Evolutionary conservation across 1,140 invertebrate species (phyloP).

Genomic region (Gyrodactylus salaris): DNA sequence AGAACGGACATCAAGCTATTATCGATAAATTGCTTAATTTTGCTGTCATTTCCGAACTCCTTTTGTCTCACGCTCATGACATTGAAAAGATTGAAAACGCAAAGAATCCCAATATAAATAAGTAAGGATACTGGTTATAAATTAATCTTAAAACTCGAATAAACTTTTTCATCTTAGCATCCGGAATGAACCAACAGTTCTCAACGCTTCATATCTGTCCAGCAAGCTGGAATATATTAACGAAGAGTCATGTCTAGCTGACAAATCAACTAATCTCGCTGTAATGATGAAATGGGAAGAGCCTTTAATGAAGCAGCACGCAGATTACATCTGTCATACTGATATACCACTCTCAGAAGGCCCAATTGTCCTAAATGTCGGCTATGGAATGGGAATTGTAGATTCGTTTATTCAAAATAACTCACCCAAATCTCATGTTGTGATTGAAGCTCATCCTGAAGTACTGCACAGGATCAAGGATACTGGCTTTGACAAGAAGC

Average conservation of each 20-base stretch:
- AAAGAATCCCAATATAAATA: not conserved
- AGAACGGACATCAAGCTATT: slow-evolving; percentile 5
- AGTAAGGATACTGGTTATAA: no score
- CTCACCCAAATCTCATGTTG: not conserved
- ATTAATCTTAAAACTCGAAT: no score
- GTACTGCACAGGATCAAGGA: not conserved
- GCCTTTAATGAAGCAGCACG: slow-evolving; percentile 4
- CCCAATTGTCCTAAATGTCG: slow-evolving; percentile 1
- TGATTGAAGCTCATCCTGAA: slow-evolving; percentile 5
- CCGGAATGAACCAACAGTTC: not conserved
- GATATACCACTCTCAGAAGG: not conserved
- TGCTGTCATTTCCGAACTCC: slow-evolving; percentile 3
- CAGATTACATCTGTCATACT: slow-evolving; percentile 3
- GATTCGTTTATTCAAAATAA: not conserved
- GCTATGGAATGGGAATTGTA: slow-evolving; percentile 7
- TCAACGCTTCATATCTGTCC: not conserved
- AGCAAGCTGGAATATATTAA: not conserved
- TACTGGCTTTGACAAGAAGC: not conserved
- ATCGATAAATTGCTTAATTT: not conserved
- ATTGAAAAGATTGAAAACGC: not conserved
- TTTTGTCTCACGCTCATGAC: not conserved
- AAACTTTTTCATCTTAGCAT: not conserved
- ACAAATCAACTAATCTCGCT: slow-evolving; percentile 1
- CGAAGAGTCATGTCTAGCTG: not conserved
- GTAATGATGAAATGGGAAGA: slow-evolving; percentile 7